A percentile compares a stretch with the other conserved stretches of the same genome.
phyloP scores from a whole-genome alignment of 2,797 vertebrate species.

The Eulemur mongoz region DNA sequence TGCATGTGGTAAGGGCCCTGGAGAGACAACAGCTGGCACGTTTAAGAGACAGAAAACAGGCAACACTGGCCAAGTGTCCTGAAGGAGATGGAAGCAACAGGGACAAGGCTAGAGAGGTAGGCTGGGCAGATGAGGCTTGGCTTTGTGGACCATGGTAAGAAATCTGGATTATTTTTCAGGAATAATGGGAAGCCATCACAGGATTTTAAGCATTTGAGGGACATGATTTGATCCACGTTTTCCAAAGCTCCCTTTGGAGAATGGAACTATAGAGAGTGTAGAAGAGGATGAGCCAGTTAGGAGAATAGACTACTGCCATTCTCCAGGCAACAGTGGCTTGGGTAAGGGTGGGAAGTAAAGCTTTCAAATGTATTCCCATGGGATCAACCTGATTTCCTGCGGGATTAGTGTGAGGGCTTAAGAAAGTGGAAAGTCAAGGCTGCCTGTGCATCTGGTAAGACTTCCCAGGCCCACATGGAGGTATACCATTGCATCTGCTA shows the following conservation, averaged over 20 bases:
- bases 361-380: background rate
- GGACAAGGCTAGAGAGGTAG: background rate
- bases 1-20: background rate
- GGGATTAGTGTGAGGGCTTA: background rate
- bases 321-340: background rate
- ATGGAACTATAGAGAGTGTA: background rate
- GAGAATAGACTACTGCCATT: background rate
- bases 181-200: background rate
- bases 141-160: background rate
- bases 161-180: background rate
- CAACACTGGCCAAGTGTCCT: accelerated
- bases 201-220: background rate
- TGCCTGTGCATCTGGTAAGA: background rate
- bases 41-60: background rate
- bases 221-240: background rate
- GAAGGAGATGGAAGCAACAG: background rate
- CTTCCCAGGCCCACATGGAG: background rate
- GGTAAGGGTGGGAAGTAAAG: background rate
- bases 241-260: background rate
- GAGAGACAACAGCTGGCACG: background rate
- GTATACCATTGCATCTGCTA: background rate
- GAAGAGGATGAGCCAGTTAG: background rate
- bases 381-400: background rate
- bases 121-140: background rate
- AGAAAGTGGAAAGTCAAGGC: background rate